phyloP scores from a whole-genome alignment of 2,113 vertebrate genomes.

The Anseranas semipalmata region DNA sequence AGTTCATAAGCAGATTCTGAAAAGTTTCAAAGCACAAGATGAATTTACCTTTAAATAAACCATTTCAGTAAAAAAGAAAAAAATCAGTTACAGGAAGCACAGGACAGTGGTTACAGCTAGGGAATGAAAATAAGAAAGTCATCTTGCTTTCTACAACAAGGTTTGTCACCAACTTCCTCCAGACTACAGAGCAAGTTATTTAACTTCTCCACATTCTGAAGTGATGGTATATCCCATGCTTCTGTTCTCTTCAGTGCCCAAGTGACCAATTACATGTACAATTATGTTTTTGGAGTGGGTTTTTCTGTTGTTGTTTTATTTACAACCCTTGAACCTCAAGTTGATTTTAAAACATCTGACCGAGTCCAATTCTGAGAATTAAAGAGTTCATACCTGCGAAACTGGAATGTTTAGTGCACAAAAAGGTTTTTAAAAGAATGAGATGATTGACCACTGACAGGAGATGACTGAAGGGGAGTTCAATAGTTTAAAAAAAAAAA shows the following conservation, averaged over 20 bases:
- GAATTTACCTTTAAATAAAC: conserved; percentile 38
- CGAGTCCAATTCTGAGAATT: background rate
- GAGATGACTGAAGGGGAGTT: background rate
- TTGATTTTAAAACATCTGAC: background rate
- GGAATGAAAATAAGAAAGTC: conserved; percentile 24
- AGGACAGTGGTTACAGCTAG: background rate
- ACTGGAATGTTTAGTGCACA: background rate
- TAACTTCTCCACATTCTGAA: background rate
- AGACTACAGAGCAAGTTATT: background rate
- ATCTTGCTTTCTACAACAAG: background rate
- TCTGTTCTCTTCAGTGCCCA: background rate
- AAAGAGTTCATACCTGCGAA: background rate
- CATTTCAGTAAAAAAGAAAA: background rate
- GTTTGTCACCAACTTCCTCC: background rate
- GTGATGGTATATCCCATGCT: background rate
- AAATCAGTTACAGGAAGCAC: conserved; percentile 36
- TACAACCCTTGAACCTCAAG: background rate
- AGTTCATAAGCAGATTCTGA: conserved; percentile 62
- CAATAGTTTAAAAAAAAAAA: background rate
- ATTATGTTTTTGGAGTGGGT: rapidly evolving
- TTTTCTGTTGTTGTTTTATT: background rate
- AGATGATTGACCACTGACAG: background rate
- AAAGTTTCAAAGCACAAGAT: conserved; percentile 62
- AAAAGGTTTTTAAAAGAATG: background rate
- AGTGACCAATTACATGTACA: background rate